Evolutionary conservation across 2,797 vertebrate genomes (phyloP).

Genomic region (Brotula barbata): DNA sequence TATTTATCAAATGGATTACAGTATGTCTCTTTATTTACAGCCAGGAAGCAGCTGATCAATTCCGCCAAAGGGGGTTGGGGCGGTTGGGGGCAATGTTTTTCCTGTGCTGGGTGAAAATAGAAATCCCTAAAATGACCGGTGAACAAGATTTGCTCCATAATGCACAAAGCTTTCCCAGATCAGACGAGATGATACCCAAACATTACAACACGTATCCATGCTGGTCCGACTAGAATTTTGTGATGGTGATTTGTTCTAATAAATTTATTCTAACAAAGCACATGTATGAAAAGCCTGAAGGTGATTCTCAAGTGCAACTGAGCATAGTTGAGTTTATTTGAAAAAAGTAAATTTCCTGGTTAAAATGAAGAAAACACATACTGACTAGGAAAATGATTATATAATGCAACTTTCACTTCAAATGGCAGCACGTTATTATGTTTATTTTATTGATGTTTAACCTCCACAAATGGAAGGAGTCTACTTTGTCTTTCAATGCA

Average conservation of each 20-base stretch:
- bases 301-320: background rate
- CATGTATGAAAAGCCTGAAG: background rate
- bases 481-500: background rate
- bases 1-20: slow-evolving; percentile 85
- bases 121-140: slow-evolving; percentile 41
- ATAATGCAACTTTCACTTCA: background rate
- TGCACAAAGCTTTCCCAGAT: slow-evolving; percentile 33
- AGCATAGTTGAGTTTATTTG: too few relatives aligned
- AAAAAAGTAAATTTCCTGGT: background rate
- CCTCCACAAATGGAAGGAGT: background rate
- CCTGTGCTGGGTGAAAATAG: slow-evolving; percentile 52
- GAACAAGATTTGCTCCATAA: slow-evolving; percentile 30
- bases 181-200: slow-evolving; percentile 8
- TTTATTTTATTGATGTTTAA: too few relatives aligned
- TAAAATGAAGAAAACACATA: background rate
- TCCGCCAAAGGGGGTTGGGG: slow-evolving; percentile 44
- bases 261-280: slow-evolving; percentile 10
- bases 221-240: too few relatives aligned
- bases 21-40: slow-evolving; percentile 67
- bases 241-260: slow-evolving; percentile 6
- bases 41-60: slow-evolving; percentile 75
- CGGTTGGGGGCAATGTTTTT: slow-evolving; percentile 45
- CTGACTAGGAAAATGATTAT: too few relatives aligned
- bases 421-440: too few relatives aligned
- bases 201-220: too few relatives aligned